Conservation (phyloP, 2,113 vertebrate species). For the Misgurnus anguillicaudatus region DNA sequence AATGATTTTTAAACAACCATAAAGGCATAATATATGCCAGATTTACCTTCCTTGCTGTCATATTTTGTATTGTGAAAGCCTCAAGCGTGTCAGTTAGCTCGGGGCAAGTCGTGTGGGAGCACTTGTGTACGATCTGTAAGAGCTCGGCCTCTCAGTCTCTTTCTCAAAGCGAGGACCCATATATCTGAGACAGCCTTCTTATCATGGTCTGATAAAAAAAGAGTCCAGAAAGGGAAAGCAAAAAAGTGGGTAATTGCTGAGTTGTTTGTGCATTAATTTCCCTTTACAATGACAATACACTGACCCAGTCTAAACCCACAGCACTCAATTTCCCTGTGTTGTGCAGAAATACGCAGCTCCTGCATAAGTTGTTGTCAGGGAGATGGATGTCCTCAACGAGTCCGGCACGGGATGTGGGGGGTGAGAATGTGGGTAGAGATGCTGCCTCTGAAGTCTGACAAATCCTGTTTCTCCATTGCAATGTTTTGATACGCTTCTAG, state of each 20-base stretch:
- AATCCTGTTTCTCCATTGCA: slow-evolving; percentile 40
- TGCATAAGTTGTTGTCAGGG: slow-evolving; percentile 56
- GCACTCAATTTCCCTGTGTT: slow-evolving; percentile 40
- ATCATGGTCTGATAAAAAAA: slow-evolving; percentile 12
- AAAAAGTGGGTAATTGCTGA: slow-evolving; percentile 48
- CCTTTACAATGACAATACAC: slow-evolving; percentile 46
- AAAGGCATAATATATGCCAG: no score
- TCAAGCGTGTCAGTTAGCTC: background rate
- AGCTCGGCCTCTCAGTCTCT: slow-evolving; percentile 50
- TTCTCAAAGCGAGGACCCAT: slow-evolving; percentile 61
- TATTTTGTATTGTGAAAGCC: slow-evolving; percentile 37
- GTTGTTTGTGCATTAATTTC: slow-evolving; percentile 53
- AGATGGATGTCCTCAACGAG: slow-evolving; percentile 55
- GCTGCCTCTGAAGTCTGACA: slow-evolving; percentile 32
- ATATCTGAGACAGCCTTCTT: slow-evolving; percentile 52
- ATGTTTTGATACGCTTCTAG: slow-evolving; percentile 30
- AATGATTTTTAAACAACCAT: slow-evolving; percentile 42
- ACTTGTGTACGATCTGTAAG: background rate
- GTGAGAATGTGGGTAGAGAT: background rate
- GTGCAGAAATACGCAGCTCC: slow-evolving; percentile 49
- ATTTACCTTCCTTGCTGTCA: slow-evolving; percentile 21
- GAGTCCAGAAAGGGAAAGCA: background rate
- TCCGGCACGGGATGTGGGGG: slow-evolving; percentile 10
- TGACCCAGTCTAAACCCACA: slow-evolving; percentile 47
- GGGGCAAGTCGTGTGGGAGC: background rate